Conservation (phyloP, 2,888 invertebrate genomes). For the Amblyjoppa proteus region DNA sequence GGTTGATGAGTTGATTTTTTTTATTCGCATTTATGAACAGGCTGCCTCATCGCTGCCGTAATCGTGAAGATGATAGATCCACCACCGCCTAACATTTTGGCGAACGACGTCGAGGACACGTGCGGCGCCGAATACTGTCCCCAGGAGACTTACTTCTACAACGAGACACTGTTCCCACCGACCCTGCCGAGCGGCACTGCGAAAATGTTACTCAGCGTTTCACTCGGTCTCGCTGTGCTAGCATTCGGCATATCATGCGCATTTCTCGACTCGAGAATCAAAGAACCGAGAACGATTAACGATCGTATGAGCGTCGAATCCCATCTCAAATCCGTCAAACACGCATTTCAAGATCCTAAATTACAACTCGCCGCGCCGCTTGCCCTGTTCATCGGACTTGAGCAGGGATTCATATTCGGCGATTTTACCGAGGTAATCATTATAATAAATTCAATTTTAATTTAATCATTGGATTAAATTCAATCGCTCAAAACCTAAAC, state of each 20-base stretch:
- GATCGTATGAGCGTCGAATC: slow-evolving; percentile 74
- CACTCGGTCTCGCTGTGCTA: slow-evolving; percentile 80
- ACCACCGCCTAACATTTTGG: slow-evolving; percentile 65
- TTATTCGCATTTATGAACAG: slow-evolving; percentile 63
- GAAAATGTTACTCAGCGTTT: slow-evolving; percentile 80
- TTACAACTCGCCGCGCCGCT: slow-evolving; percentile 91
- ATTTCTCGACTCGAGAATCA: slow-evolving; percentile 81
- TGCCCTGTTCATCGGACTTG: slow-evolving; percentile 93
- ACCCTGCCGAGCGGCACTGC: slow-evolving; percentile 76
- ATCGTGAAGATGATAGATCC: slow-evolving; percentile 79
- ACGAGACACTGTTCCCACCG: slow-evolving; percentile 76
- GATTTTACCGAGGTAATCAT: slow-evolving; percentile 91
- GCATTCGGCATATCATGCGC: slow-evolving; percentile 81
- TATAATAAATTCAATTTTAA: too few species aligned
- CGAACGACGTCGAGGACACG: slow-evolving; percentile 76
- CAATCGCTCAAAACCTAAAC: background rate
- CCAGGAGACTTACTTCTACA: slow-evolving; percentile 77
- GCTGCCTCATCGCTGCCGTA: slow-evolving; percentile 80
- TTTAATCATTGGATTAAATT: background rate
- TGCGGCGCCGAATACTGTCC: slow-evolving; percentile 82
- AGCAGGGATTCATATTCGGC: slow-evolving; percentile 94
- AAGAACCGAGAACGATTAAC: slow-evolving; percentile 77
- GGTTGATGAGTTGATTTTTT: background rate
- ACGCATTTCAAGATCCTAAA: slow-evolving; percentile 88
- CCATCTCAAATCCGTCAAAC: slow-evolving; percentile 85